These are phyloP conservation scores for Scyliorhinus canicula DNA, from an alignment of 2,797 vertebrate species.

Conservation along the genomic window DNA sequence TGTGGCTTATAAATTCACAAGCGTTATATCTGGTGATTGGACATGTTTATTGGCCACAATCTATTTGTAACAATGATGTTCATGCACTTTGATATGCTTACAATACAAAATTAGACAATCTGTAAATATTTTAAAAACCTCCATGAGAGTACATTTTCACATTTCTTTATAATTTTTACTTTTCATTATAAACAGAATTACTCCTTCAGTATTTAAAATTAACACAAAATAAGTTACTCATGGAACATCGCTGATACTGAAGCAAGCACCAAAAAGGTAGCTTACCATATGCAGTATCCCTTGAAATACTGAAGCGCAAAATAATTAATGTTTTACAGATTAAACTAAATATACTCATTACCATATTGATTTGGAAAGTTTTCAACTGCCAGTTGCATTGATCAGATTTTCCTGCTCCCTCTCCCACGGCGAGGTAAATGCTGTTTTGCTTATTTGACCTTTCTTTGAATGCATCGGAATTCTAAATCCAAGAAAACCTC, in stretches of 20 bases:
- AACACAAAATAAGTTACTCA: background rate
- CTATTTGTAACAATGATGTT: background rate
- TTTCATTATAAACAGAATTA: background rate
- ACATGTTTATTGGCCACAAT: background rate
- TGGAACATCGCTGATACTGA: background rate
- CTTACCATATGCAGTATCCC: background rate
- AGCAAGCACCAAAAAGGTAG: background rate
- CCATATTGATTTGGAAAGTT: background rate
- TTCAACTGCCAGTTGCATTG: background rate
- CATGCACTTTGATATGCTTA: background rate
- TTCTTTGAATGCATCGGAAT: background rate
- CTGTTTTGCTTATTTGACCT: background rate
- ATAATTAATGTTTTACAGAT: background rate
- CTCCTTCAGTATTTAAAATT: background rate
- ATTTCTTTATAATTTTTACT: background rate
- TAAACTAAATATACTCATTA: background rate
- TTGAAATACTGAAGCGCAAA: background rate
- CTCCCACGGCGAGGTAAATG: background rate
- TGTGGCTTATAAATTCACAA: background rate
- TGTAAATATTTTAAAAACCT: slow-evolving; percentile 1
- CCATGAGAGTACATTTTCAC: background rate
- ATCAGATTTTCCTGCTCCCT: background rate
- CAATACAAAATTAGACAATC: background rate
- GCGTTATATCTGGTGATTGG: too few species aligned
- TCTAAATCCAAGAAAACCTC: background rate